A percentile compares a stretch with the other conserved stretches of the same genome.
phyloP scores from a whole-genome alignment of 2,797 vertebrate genomes.

The Pelodytes ibericus region DNA sequence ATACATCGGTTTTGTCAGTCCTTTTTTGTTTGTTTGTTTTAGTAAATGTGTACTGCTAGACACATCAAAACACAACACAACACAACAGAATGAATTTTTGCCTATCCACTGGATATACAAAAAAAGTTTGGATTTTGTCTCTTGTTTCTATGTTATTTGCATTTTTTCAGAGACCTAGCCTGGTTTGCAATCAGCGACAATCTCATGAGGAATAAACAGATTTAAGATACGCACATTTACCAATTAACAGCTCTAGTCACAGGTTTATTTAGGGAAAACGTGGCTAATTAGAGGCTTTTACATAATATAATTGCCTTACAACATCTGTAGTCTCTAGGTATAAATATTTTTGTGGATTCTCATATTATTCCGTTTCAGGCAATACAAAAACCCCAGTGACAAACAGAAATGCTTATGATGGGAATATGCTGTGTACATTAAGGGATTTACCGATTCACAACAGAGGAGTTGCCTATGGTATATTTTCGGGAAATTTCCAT shows the following conservation, averaged over 20 bases:
- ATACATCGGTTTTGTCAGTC: too few relatives aligned
- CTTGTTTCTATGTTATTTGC: too few relatives aligned
- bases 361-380: background rate
- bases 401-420: background rate
- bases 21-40: too few relatives aligned
- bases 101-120: too few relatives aligned
- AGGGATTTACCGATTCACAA: background rate
- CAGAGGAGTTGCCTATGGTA: background rate
- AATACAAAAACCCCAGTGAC: background rate
- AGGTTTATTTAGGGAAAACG: conserved; percentile 7
- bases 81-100: too few relatives aligned
- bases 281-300: background rate
- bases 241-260: conserved; percentile 29
- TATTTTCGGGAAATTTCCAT: background rate
- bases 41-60: too few relatives aligned
- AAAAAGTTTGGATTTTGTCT: too few relatives aligned
- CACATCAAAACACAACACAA: too few relatives aligned
- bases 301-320: background rate
- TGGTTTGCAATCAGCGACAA: background rate
- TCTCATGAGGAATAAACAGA: conserved; percentile 19
- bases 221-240: conserved; percentile 12
- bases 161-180: background rate
- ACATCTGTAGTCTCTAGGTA: background rate
- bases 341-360: background rate
- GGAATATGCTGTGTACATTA: background rate